These are phyloP conservation scores for Arctocebus calabarensis DNA, from an alignment of 2,797 vertebrate genomes.

Conservation along the genomic window DNA sequence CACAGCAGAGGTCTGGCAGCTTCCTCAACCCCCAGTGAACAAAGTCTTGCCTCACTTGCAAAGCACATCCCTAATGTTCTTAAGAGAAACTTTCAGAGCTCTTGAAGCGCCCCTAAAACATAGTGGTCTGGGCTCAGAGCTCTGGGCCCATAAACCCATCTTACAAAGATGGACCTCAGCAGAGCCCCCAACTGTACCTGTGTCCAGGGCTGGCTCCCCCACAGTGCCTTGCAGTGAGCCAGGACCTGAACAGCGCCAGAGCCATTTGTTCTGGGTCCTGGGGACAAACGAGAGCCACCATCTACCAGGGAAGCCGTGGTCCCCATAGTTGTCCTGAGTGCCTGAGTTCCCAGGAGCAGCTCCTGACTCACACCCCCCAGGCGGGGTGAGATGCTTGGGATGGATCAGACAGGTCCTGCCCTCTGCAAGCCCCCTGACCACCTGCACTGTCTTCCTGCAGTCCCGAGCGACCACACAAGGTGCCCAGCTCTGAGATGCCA, in stretches of 20 bases:
- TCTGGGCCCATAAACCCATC: too few species aligned
- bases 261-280: not conserved
- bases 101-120: not conserved
- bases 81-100: not conserved
- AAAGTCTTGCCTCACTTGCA: not conserved
- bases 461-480: too few species aligned
- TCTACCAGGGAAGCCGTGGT: not conserved
- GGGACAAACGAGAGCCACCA: not conserved
- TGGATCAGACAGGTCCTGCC: not conserved
- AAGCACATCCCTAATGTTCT: not conserved
- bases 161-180: not conserved
- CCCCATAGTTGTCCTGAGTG: not conserved
- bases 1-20: not conserved
- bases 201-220: too few species aligned
- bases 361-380: too few species aligned
- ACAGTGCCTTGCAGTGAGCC: rapidly evolving
- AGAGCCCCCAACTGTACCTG: not conserved
- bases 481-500: not conserved
- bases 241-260: too few species aligned
- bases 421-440: not conserved
- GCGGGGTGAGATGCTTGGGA: too few species aligned
- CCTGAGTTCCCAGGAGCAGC: not conserved
- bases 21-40: not conserved
- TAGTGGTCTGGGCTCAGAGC: not conserved
- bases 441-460: not conserved